These are phyloP conservation scores for Brachionus rotundiformis DNA, from an alignment of 1,140 invertebrate species.

Conservation along the genomic window DNA sequence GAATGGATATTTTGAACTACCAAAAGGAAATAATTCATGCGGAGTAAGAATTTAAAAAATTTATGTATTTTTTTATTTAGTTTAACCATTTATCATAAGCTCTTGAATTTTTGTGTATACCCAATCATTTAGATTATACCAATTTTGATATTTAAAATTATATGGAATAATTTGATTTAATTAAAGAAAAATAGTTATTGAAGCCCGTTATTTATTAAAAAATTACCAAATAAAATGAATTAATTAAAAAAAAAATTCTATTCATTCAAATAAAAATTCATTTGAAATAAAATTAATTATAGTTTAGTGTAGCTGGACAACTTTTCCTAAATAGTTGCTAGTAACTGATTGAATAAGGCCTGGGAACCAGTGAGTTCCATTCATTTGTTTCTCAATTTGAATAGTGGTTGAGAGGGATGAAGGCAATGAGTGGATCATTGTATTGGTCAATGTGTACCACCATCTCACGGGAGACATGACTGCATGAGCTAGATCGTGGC, in stretches of 20 bases:
- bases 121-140: not conserved
- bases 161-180: not conserved
- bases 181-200: not conserved
- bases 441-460: slow-evolving; percentile 45
- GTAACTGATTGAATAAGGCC: slow-evolving; percentile 19
- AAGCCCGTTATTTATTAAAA: slow-evolving; percentile 12
- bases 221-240: slow-evolving; percentile 28
- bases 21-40: slow-evolving; percentile 18
- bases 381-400: slow-evolving; percentile 34
- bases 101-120: slow-evolving; percentile 21
- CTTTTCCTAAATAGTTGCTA: slow-evolving; percentile 32
- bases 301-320: slow-evolving; percentile 30
- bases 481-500: slow-evolving; percentile 77
- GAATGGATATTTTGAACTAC: slow-evolving; percentile 24
- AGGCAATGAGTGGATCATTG: slow-evolving; percentile 2
- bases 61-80: not conserved
- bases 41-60: not conserved
- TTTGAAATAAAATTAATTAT: not conserved
- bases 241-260: slow-evolving; percentile 18
- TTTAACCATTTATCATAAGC: slow-evolving; percentile 1
- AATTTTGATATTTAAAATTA: not conserved
- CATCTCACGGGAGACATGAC: slow-evolving; percentile 46
- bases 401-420: not conserved
- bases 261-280: not conserved
- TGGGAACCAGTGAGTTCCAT: slow-evolving; percentile 52